Base-by-base conservation (phyloP, 2,797 vertebrate species). In the Knipowitschia caucasica region DNA sequence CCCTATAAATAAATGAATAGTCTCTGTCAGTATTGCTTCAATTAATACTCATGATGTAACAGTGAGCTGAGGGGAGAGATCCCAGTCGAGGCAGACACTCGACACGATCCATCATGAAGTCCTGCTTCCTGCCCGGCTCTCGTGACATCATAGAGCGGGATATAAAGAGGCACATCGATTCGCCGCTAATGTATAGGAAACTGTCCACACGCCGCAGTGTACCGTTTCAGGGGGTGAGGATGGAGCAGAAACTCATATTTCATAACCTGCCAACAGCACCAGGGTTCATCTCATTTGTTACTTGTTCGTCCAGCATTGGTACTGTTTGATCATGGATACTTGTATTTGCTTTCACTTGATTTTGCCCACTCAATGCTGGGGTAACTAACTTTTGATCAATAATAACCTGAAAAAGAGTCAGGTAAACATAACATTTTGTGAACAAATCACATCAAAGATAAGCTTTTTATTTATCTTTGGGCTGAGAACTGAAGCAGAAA, bases 111-210 rank as follows among this genome's bases (percentile, higher is more conserved):
- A 38, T 38, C 35, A 38, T 38, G 27, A 53, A 54, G 38, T 49
- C 26, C 60, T 34, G 25, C 39, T 47, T 58, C 42, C 27, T 39
- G 50, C 35, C 40, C 23, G 7, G 17, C 2, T 60, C 64, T 53
- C 24, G 4, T 56, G 57, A 62, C 35, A 24, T 60, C 15, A 20
- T 33, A n/a, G 4, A n/a, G 3, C 30, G 7, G 50, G 46, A 15
- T 40, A 31, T 12, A 64, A 35, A 33, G 38, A 21, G 31, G 30
- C 4, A 1, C 27, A 7, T 67, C 60, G 33, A 52, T 67, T 64
- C 11, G 15, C 38, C 1, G 55, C 40, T 58, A 29, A 62, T 40
- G 59, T 64, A 53, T 6, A 67, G 62, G 53, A 45, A 35, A 36
- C 38, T 30, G 42, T 12, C 7, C 1, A 26, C 31, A 25, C n/a